Conservation (phyloP, 2,113 vertebrate genomes). For the Bubo scandiacus region DNA sequence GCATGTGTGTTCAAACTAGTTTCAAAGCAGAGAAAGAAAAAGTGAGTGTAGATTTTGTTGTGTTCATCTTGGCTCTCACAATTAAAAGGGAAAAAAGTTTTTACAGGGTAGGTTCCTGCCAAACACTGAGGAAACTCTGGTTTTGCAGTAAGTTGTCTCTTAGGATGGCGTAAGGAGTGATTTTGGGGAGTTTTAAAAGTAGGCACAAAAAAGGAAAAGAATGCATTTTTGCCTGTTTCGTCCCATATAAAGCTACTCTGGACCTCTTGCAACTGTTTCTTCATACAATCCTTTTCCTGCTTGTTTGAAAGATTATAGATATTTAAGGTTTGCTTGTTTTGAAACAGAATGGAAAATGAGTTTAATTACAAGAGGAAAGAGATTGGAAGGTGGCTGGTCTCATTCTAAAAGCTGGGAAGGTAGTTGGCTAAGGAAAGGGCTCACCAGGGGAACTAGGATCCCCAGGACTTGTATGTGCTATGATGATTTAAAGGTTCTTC, state of each 20-base stretch:
- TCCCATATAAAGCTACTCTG: not conserved
- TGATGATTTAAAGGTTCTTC: not conserved
- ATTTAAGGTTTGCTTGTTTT: not conserved
- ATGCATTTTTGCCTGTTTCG: not conserved
- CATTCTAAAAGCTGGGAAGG: not conserved
- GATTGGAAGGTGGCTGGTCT: not conserved
- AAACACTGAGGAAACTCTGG: not conserved
- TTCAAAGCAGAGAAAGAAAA: slow-evolving; percentile 9
- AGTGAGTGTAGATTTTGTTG: not conserved
- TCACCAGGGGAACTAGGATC: not conserved
- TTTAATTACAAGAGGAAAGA: not conserved
- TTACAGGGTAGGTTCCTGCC: not conserved
- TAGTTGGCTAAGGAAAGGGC: not conserved
- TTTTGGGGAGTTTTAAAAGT: not conserved
- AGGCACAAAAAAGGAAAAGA: not conserved
- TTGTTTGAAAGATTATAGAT: not conserved
- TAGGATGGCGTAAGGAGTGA: fast-evolving
- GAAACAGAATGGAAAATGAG: not conserved
- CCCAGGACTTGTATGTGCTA: not conserved
- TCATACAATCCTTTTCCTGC: not conserved
- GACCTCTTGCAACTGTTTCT: not conserved
- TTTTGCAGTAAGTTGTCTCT: not conserved
- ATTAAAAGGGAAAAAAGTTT: not conserved
- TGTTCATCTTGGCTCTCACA: not conserved
- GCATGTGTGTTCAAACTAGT: not conserved